These are phyloP conservation scores for Umimayanthus kanabou DNA, from an alignment of 92 coral and sea anemone species.

Conservation along the genomic window DNA sequence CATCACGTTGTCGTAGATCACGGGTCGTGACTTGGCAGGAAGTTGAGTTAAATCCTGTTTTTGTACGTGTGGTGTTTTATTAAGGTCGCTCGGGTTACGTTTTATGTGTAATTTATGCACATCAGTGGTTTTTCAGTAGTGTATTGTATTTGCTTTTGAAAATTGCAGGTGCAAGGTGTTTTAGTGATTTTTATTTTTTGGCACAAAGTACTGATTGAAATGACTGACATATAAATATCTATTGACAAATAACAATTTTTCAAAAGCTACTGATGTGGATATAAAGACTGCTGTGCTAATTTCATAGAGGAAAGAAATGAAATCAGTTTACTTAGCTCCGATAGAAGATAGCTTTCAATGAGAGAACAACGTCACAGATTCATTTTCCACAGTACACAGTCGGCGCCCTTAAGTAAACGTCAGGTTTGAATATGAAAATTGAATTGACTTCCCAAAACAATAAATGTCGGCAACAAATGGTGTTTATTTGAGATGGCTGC, in stretches of 20 bases:
- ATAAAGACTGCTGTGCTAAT: slow-evolving; percentile 25
- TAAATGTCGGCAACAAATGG: too few species aligned
- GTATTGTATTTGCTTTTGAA: too few species aligned
- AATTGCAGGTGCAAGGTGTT: background rate
- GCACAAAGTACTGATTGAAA: background rate
- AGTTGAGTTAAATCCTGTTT: background rate
- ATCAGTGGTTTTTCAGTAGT: background rate
- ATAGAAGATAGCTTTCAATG: background rate
- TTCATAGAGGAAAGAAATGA: background rate
- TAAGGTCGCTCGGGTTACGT: background rate
- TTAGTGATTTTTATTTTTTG: too few species aligned
- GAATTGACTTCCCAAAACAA: too few species aligned
- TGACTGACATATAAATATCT: background rate
- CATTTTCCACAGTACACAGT: too few species aligned
- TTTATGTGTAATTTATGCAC: background rate
- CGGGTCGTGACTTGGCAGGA: slow-evolving; percentile 14
- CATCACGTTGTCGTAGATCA: background rate
- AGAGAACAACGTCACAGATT: background rate
- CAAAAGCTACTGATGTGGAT: background rate
- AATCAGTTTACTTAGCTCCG: slow-evolving; percentile 4
- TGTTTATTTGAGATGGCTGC: too few species aligned
- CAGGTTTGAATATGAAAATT: too few species aligned
- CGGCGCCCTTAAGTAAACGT: too few species aligned
- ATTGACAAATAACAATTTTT: background rate
- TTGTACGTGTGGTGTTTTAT: background rate